A percentile compares a stretch with the other conserved stretches of the same genome.
These are phyloP conservation scores for Morus bassanus DNA, from an alignment of 2,797 vertebrate species.

Conservation along the genomic window DNA sequence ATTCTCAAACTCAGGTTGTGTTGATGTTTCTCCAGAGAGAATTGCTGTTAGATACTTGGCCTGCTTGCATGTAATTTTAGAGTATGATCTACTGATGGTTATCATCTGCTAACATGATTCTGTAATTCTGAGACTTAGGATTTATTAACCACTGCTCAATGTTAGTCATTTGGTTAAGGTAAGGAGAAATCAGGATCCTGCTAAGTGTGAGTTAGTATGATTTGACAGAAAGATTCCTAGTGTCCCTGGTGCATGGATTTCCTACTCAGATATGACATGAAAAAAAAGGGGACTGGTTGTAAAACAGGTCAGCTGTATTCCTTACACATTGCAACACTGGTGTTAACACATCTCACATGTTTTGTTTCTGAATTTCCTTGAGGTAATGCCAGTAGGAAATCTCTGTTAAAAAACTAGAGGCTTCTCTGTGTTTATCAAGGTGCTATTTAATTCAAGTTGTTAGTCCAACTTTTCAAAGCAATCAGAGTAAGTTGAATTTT, in stretches of 20 bases:
- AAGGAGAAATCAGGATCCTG: background rate
- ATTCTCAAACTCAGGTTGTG: conserved; percentile 33
- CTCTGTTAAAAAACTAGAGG: background rate
- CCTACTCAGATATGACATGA: background rate
- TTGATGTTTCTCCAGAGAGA: conserved; percentile 53
- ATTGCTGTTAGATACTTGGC: conserved; percentile 54
- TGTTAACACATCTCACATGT: background rate
- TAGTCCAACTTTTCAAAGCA: background rate
- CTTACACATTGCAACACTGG: background rate
- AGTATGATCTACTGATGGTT: conserved; percentile 49
- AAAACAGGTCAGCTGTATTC: background rate
- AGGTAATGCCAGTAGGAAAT: background rate
- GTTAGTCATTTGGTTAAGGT: background rate
- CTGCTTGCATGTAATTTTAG: conserved; percentile 52
- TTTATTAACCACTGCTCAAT: background rate
- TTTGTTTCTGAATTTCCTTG: background rate
- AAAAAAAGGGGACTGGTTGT: background rate
- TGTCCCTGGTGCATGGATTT: background rate
- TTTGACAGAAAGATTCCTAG: background rate
- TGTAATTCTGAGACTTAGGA: conserved; percentile 35
- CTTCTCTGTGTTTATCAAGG: background rate
- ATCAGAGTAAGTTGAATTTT: background rate
- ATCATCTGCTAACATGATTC: conserved; percentile 39
- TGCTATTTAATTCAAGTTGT: background rate
- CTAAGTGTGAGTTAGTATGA: background rate